phyloP scores from a whole-genome alignment of 23 tunicate genomes.

The Phallusia fumigata region DNA sequence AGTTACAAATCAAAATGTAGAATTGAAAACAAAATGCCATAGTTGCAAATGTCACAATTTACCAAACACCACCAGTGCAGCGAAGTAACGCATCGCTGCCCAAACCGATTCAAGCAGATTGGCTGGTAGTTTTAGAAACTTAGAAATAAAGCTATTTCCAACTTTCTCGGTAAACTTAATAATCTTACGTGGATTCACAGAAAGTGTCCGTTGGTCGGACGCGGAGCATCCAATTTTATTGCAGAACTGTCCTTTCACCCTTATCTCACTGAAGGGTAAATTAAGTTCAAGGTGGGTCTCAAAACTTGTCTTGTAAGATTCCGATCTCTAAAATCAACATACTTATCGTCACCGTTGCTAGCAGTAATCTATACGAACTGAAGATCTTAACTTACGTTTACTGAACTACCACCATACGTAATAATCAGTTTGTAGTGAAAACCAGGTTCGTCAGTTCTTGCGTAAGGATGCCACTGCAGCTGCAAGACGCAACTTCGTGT shows the following conservation, averaged over 20 bases:
- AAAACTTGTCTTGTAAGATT: not conserved
- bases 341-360: not conserved
- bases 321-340: not conserved
- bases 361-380: too few species aligned
- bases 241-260: not conserved
- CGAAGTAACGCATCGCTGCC: not conserved
- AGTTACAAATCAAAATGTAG: too few species aligned
- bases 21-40: too few species aligned
- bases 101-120: not conserved
- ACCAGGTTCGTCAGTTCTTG: slow-evolving; percentile 1
- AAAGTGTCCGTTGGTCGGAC: not conserved
- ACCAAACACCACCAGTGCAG: too few species aligned
- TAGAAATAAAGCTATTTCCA: not conserved
- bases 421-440: not conserved
- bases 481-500: not conserved
- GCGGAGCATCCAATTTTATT: not conserved
- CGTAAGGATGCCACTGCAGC: not conserved
- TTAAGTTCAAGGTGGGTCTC: not conserved
- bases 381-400: not conserved
- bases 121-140: not conserved
- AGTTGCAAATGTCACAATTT: too few species aligned
- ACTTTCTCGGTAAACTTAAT: too few species aligned
- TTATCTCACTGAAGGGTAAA: not conserved
- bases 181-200: not conserved
- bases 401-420: not conserved